Evolutionary conservation across 2,797 vertebrate species (phyloP).

Genomic region (Glyptemys insculpta): DNA sequence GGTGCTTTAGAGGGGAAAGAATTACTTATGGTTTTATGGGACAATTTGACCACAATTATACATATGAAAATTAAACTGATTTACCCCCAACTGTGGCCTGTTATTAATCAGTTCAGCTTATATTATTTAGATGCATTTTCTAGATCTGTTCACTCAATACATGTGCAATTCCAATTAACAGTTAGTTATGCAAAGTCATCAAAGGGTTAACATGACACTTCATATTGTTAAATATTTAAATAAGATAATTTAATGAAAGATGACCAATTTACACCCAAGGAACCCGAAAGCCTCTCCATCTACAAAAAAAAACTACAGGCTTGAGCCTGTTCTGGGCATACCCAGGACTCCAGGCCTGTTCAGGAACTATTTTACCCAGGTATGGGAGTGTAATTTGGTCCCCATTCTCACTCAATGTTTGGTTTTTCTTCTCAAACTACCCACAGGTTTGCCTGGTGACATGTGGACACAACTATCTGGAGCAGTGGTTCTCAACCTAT

Average conservation of each 20-base stretch:
- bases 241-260: neutral
- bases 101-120: neutral
- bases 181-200: neutral
- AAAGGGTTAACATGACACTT: neutral
- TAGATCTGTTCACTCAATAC: neutral
- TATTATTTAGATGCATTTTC: neutral
- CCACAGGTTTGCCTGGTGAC: neutral
- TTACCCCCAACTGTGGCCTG: neutral
- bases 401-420: neutral
- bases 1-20: neutral
- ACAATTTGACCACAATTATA: neutral
- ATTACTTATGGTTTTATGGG: neutral
- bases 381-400: accelerated
- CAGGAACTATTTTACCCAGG: neutral
- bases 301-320: neutral
- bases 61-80: neutral
- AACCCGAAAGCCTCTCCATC: conserved; percentile 1
- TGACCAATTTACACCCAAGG: neutral
- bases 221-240: neutral
- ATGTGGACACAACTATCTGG: neutral
- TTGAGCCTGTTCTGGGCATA: conserved; percentile 5
- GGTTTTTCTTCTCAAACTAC: conserved; percentile 21
- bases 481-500: neutral
- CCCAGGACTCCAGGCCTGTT: neutral
- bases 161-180: neutral